Evolutionary conservation across 1,140 invertebrate species (phyloP).

Genomic region (Pemphigus obesinymphae): DNA sequence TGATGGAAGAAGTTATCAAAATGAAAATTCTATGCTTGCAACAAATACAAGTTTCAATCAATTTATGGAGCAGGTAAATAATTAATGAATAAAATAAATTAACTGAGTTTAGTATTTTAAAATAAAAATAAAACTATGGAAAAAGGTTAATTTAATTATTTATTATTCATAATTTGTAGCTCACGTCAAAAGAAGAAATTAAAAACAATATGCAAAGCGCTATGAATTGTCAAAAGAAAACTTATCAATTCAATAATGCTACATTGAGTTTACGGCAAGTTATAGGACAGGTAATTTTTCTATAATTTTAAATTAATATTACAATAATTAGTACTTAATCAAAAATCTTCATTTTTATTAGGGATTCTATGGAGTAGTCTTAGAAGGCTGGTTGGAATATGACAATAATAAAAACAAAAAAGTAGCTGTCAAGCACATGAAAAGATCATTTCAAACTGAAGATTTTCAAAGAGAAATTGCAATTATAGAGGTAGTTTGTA

Average conservation of each 20-base stretch:
- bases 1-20: conserved; percentile 33
- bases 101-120: neutral
- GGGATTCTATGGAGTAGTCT: conserved; percentile 71
- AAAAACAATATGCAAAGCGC: conserved; percentile 24
- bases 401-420: conserved; percentile 50
- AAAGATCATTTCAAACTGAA: conserved; percentile 48
- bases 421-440: conserved; percentile 47
- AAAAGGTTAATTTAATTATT: neutral
- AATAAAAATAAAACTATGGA: neutral
- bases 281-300: conserved; percentile 22
- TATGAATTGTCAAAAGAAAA: conserved; percentile 25
- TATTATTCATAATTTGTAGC: neutral
- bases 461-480: conserved; percentile 69
- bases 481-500: conserved; percentile 64
- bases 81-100: neutral
- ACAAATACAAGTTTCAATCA: conserved; percentile 26
- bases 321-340: neutral
- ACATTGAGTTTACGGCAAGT: conserved; percentile 26
- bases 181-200: conserved; percentile 32
- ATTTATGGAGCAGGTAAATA: conserved; percentile 30
- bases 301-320: neutral
- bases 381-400: conserved; percentile 59
- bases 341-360: conserved; percentile 46
- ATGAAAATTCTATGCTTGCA: conserved; percentile 13
- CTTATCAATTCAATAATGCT: conserved; percentile 31